Evolutionary conservation across 2,113 vertebrate genomes (phyloP).

Genomic region (Urocolius indicus): DNA sequence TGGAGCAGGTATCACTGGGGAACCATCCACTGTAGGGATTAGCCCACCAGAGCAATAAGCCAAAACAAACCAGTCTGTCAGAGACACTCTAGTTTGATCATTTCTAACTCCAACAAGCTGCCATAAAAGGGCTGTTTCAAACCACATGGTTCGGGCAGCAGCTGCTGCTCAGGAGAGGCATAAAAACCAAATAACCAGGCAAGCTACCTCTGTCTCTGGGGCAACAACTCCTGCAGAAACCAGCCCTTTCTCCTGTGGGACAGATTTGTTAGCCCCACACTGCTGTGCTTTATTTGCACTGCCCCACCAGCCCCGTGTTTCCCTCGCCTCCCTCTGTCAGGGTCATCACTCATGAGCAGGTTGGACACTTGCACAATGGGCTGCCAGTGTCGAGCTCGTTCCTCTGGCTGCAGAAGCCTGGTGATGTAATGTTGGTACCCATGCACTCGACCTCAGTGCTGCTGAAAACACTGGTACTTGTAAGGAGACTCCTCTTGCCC

Average conservation of each 20-base stretch:
- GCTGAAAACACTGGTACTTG: neutral
- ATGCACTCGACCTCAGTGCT: neutral
- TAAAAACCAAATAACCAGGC: neutral
- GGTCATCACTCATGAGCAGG: neutral
- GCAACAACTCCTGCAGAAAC: slow-evolving; percentile 32
- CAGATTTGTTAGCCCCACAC: neutral
- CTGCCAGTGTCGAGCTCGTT: neutral
- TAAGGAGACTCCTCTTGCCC: neutral
- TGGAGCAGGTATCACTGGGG: neutral
- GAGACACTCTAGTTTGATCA: neutral
- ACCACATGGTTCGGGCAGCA: neutral
- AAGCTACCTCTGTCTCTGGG: slow-evolving; percentile 18
- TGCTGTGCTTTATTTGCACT: slow-evolving; percentile 2
- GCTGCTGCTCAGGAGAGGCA: neutral
- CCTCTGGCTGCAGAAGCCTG: neutral
- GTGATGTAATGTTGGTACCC: neutral
- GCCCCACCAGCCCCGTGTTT: neutral
- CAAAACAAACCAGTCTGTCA: neutral
- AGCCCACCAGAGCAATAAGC: neutral
- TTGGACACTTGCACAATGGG: neutral
- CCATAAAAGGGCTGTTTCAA: neutral
- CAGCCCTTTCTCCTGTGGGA: slow-evolving; percentile 39
- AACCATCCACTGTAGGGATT: neutral
- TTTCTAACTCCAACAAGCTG: neutral
- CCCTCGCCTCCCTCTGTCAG: neutral